These are phyloP conservation scores for Polia nebulosa DNA, from an alignment of 2,888 invertebrate species.

Conservation along the genomic window DNA sequence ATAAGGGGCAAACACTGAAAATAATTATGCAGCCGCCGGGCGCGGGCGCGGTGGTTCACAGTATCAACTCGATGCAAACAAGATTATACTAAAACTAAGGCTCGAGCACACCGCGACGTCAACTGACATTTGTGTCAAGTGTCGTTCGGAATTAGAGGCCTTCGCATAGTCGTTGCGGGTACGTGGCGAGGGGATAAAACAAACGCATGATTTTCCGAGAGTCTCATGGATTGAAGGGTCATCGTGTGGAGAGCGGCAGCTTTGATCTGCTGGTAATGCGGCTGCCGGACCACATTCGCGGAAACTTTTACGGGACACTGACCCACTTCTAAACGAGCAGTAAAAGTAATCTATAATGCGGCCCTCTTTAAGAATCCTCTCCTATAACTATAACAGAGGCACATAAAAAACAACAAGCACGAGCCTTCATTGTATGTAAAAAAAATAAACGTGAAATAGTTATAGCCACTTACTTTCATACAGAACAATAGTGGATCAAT, in stretches of 20 bases:
- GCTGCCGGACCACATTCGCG: slow-evolving; percentile 82
- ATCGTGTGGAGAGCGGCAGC: slow-evolving; percentile 76
- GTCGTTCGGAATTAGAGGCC: slow-evolving; percentile 60
- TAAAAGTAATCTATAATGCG: slow-evolving; percentile 79
- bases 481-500: slow-evolving; percentile 30
- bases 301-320: slow-evolving; percentile 89
- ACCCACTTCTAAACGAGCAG: slow-evolving; percentile 83
- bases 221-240: slow-evolving; percentile 75
- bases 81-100: slow-evolving; percentile 64
- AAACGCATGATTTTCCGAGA: slow-evolving; percentile 79
- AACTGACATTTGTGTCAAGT: slow-evolving; percentile 51
- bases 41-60: slow-evolving; percentile 56
- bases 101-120: slow-evolving; percentile 37
- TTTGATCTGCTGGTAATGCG: slow-evolving; percentile 86
- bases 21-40: slow-evolving; percentile 76
- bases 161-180: slow-evolving; percentile 59
- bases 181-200: slow-evolving; percentile 70
- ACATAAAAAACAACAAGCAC: slow-evolving; percentile 61
- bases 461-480: slow-evolving; percentile 45
- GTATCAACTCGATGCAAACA: slow-evolving; percentile 65
- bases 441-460: slow-evolving; percentile 51
- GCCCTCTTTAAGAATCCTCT: slow-evolving; percentile 74
- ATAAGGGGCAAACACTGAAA: slow-evolving; percentile 76
- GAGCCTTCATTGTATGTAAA: slow-evolving; percentile 54
- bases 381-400: slow-evolving; percentile 61